Evolutionary conservation across 2,797 vertebrate genomes (phyloP).

Genomic region (Danionella dracula): DNA sequence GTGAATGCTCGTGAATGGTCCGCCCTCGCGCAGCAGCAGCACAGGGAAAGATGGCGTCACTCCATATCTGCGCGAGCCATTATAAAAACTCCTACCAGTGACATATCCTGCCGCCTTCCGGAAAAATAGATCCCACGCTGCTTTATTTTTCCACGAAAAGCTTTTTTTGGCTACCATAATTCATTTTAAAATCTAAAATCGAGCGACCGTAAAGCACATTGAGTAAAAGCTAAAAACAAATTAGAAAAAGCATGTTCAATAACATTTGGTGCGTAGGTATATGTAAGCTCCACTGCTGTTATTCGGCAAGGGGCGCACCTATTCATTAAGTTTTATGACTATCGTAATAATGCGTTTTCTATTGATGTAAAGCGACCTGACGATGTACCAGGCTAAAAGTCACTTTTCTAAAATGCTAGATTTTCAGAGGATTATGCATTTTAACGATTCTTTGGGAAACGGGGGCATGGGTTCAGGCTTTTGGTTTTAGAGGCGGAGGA

Average conservation of each 20-base stretch:
- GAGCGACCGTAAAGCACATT: too few relatives aligned
- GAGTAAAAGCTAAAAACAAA: too few relatives aligned
- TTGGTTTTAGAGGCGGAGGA: constrained; percentile 25
- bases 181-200: too few relatives aligned
- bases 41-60: constrained; percentile 78
- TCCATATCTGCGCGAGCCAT: constrained; percentile 61
- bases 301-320: constrained; percentile 42
- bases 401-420: background rate
- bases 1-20: background rate
- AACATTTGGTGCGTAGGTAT: constrained; percentile 40
- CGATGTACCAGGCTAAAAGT: background rate
- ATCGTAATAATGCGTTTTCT: constrained; percentile 1
- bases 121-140: constrained; percentile 60
- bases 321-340: constrained; percentile 47
- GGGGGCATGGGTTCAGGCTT: background rate
- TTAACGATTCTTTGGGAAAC: background rate
- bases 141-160: background rate
- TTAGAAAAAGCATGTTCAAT: background rate
- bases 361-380: background rate
- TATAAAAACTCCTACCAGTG: constrained; percentile 57
- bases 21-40: constrained; percentile 36
- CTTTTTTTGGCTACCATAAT: too few relatives aligned
- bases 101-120: constrained; percentile 65
- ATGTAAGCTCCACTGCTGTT: constrained; percentile 15
- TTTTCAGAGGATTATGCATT: background rate